A percentile compares a stretch with the other conserved stretches of the same genome.
Conservation (phyloP, 2,797 vertebrate species). For the Euthynnus affinis region DNA sequence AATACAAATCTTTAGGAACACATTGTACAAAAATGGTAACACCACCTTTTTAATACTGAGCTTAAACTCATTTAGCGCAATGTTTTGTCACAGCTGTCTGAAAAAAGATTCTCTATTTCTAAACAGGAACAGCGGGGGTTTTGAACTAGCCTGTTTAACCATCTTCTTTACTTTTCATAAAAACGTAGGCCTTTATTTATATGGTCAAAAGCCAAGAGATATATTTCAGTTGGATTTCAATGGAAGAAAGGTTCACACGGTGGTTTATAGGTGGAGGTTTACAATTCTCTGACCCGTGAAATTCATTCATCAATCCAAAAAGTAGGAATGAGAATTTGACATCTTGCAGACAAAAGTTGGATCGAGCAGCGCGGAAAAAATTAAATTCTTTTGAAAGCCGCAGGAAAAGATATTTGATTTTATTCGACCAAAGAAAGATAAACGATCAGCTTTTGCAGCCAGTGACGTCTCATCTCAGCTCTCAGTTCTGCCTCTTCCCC, state of each 20-base stretch:
- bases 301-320: slow-evolving; percentile 3
- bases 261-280: neutral
- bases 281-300: neutral
- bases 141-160: neutral
- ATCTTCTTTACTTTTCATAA: neutral
- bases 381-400: slow-evolving; percentile 14
- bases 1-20: slow-evolving; percentile 32
- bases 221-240: neutral
- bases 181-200: slow-evolving; percentile 5
- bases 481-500: slow-evolving; percentile 76
- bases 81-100: neutral
- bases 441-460: slow-evolving; percentile 36
- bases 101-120: neutral
- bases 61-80: neutral
- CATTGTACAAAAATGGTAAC: slow-evolving; percentile 7
- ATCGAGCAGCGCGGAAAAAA: slow-evolving; percentile 6
- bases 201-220: neutral
- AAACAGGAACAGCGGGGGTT: too few species aligned
- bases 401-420: slow-evolving; percentile 28
- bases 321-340: neutral
- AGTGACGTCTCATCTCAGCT: slow-evolving; percentile 51
- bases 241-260: neutral
- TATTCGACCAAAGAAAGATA: slow-evolving; percentile 37
- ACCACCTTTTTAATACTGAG: slow-evolving; percentile 21
- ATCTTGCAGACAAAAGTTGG: neutral